Conservation (phyloP, 2,888 invertebrate genomes). For the Tholera decimalis region DNA sequence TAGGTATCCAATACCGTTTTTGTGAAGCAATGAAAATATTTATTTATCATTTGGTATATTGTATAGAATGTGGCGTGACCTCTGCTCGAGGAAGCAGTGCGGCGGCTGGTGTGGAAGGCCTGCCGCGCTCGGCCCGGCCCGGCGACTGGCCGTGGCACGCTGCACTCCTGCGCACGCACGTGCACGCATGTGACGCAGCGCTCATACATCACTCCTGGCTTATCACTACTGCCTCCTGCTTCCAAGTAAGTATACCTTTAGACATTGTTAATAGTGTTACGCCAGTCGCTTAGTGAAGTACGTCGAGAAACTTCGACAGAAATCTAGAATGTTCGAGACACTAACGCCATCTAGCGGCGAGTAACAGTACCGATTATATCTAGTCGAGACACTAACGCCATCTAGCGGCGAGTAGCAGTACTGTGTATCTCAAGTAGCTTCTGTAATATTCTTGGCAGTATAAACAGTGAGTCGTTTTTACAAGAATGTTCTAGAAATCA, state of each 20-base stretch:
- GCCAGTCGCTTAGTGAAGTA: no score
- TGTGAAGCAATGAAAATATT: background rate
- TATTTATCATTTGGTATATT: background rate
- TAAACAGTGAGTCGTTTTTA: no score
- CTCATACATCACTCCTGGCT: conserved; percentile 96
- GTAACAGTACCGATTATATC: no score
- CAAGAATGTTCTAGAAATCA: no score
- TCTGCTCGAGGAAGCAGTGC: conserved; percentile 90
- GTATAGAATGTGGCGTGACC: conserved; percentile 93
- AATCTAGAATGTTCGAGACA: no score
- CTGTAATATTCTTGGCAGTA: no score
- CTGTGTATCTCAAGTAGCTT: no score
- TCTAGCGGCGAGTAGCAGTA: no score
- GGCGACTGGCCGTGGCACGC: conserved; percentile 99
- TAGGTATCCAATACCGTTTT: background rate
- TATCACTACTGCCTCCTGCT: conserved; percentile 96
- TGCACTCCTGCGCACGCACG: conserved; percentile 95
- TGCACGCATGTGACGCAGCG: conserved; percentile 97
- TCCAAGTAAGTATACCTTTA: conserved; percentile 88
- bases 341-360: no score
- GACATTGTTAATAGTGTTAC: no score
- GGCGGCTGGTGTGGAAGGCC: conserved; percentile 86
- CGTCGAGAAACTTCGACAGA: no score
- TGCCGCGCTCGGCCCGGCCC: conserved; percentile 94
- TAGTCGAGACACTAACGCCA: no score